Base-by-base conservation (phyloP, 2,888 invertebrate genomes). In the Pedicia rivosa region DNA sequence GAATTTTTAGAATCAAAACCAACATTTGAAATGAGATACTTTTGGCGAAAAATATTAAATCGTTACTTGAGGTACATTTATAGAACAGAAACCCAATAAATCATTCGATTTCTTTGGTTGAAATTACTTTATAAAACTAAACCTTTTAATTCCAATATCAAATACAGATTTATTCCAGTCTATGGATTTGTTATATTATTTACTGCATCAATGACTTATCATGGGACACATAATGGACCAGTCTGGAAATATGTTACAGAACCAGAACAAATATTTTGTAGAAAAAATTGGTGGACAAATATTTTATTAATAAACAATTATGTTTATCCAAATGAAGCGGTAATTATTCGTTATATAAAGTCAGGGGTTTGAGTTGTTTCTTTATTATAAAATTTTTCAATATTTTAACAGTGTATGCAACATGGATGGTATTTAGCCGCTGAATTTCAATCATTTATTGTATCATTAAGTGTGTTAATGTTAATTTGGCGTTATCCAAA, bases 221-320 rank as follows among this genome's bases (percentile, higher is more conserved):
- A n/a, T n/a, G n/a, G 56, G 43, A 17, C 50, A 2, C 57, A 57
- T 40, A 32, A 41, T 7, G 66, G 66, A 0, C 65, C 66, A 0
- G 31, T 65, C 39, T 66, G 65, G 65, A 46, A 47, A 5, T 43
- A 51, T 26, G 45, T 60, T 33, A 62, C 64, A 42, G 48, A 37
- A 9, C 48, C 48, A 5, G 65, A 66, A 44, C 46, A 59, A 0
- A 27, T 29, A 2, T 56, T 58, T 26, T 66, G 66, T 42, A 47
- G 64, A 2, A 52, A 48, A 25, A 62, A 63, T 50, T 66, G 64
- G 65, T 67, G 66, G 66, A 54, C 62, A 1, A 64, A 65, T 42
- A 29, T 66, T 14, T 49, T 66, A 3, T 65, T 61, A 42, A 37
- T 66, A 49, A 65, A 66, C 50, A 66, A 66, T 48, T 65, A 66